Evolutionary conservation across 1,140 invertebrate species (phyloP).

Genomic region (Hetaerina americana): DNA sequence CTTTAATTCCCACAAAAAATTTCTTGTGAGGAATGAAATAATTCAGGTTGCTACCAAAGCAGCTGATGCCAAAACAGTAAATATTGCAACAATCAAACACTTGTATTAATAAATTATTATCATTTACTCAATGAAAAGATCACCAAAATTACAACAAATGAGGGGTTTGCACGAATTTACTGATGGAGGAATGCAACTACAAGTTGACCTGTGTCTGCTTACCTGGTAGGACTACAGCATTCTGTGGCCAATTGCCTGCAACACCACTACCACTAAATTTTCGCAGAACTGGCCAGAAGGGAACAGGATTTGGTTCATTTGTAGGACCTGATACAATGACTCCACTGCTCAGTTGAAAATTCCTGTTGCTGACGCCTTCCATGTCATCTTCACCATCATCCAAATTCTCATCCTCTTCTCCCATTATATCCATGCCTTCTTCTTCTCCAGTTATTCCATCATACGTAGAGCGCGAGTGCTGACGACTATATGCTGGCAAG

Average conservation of each 20-base stretch:
- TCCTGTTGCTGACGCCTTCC: background rate
- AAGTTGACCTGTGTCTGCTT: slow-evolving; percentile 17
- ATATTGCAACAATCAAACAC: too few species aligned
- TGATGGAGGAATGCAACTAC: too few species aligned
- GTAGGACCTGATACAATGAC: background rate
- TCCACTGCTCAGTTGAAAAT: background rate
- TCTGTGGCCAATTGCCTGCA: slow-evolving; percentile 71
- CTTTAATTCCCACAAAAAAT: too few species aligned
- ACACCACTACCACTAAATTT: slow-evolving; percentile 52
- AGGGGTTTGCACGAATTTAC: too few species aligned
- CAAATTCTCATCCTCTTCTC: background rate
- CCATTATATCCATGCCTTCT: background rate
- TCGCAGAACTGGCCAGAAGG: slow-evolving; percentile 57
- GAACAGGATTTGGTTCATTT: slow-evolving; percentile 19
- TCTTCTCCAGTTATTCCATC: background rate
- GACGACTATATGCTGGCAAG: background rate
- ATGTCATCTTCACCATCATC: background rate
- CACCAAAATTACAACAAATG: too few species aligned
- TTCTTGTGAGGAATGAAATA: too few species aligned
- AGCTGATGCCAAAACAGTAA: too few species aligned
- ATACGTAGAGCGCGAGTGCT: background rate
- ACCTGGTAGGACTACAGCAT: slow-evolving; percentile 73
- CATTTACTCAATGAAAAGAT: too few species aligned
- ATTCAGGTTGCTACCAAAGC: too few species aligned
- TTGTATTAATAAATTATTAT: too few species aligned